Conservation (phyloP, 2,797 vertebrate species). For the Coccyzus lansbergi region DNA sequence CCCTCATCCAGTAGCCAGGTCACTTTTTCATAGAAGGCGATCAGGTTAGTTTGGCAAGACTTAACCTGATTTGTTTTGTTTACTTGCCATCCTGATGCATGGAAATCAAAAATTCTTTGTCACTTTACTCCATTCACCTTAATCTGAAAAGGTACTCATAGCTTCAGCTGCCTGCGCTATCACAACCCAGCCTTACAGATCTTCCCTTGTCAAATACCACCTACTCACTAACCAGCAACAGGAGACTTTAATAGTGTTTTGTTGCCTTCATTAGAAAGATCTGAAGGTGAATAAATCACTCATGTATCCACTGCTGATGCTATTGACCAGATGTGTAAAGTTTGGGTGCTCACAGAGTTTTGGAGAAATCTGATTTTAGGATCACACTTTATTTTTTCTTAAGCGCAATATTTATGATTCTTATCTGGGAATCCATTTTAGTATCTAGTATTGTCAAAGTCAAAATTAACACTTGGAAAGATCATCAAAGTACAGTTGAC, state of each 20-base stretch:
- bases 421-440: not conserved
- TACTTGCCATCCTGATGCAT: not conserved
- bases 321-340: not conserved
- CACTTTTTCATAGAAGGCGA: too few relatives aligned
- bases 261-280: not conserved
- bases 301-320: not conserved
- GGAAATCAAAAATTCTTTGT: not conserved
- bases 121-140: not conserved
- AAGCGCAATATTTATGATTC: not conserved
- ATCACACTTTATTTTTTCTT: not conserved
- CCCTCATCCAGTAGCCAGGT: too few relatives aligned
- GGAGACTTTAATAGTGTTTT: not conserved
- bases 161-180: not conserved
- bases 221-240: not conserved
- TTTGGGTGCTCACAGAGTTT: not conserved
- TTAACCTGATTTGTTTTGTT: not conserved
- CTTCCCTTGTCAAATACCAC: not conserved
- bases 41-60: too few relatives aligned
- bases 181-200: not conserved
- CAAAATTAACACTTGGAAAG: not conserved
- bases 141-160: not conserved
- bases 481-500: not conserved
- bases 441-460: not conserved
- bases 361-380: slow-evolving; percentile 2
- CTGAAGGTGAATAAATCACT: not conserved